Conservation (phyloP, 2,113 vertebrate genomes). For the Spermophilus dauricus region DNA sequence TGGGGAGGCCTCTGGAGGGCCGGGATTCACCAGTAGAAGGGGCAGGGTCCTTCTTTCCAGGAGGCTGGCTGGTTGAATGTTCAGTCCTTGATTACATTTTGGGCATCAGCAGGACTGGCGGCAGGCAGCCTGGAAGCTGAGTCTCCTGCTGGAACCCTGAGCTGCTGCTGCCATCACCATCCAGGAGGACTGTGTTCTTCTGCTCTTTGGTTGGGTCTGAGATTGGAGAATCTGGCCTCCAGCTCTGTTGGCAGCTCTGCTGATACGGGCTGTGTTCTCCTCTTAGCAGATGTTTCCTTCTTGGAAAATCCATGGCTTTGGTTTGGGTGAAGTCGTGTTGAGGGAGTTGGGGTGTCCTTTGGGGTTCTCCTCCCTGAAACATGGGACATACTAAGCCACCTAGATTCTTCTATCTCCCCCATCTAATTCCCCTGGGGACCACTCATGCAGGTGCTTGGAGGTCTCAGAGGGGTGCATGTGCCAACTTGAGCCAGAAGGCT, state of each 20-base stretch:
- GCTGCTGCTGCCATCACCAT: background rate
- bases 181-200: background rate
- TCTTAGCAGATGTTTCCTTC: background rate
- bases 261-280: background rate
- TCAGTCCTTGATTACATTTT: background rate
- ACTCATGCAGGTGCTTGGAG: background rate
- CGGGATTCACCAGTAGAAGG: background rate
- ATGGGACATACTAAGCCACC: background rate
- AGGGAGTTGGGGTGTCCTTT: background rate
- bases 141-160: background rate
- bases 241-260: background rate
- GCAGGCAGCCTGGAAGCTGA: background rate
- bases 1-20: background rate
- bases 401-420: background rate
- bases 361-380: background rate
- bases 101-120: background rate
- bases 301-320: conserved; percentile 50
- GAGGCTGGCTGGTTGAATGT: background rate
- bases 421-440: background rate
- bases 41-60: background rate
- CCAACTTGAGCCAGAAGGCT: background rate
- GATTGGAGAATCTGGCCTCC: background rate
- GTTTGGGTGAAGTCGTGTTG: background rate
- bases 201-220: background rate
- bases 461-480: background rate